Conservation (phyloP, 2,888 invertebrate species). For the Callyntrura sp. region DNA sequence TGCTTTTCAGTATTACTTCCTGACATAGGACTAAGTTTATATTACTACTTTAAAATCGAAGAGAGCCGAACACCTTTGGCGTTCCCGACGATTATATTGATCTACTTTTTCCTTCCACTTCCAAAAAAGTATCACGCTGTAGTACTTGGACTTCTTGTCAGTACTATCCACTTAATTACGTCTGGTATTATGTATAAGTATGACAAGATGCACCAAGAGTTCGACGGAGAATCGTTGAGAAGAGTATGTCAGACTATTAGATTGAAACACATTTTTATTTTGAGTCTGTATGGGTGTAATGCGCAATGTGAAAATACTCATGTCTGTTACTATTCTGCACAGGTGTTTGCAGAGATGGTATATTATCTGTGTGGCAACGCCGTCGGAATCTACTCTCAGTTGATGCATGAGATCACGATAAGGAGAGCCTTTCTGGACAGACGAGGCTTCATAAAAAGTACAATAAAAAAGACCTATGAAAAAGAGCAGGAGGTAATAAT, state of each 20-base stretch:
- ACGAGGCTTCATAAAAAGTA: conserved; percentile 94
- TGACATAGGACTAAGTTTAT: conserved; percentile 82
- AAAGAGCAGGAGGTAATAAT: conserved; percentile 93
- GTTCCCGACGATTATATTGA: conserved; percentile 89
- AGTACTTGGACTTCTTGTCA: conserved; percentile 90
- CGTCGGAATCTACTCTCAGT: conserved; percentile 94
- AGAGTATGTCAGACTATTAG: conserved; percentile 42
- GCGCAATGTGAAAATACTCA: neutral
- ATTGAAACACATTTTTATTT: neutral
- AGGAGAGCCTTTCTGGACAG: conserved; percentile 95
- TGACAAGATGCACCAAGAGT: conserved; percentile 84
- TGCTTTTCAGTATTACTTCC: conserved; percentile 79
- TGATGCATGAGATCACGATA: conserved; percentile 95
- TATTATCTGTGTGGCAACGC: conserved; percentile 91
- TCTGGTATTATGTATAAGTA: conserved; percentile 87
- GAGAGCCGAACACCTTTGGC: conserved; percentile 83
- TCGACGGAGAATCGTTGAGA: conserved; percentile 21
- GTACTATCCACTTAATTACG: conserved; percentile 89
- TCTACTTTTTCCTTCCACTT: conserved; percentile 94
- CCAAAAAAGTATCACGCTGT: conserved; percentile 90
- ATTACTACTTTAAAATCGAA: conserved; percentile 75
- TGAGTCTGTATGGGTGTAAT: neutral
- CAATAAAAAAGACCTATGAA: conserved; percentile 92
- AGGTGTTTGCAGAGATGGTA: conserved; percentile 90
- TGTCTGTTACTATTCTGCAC: conserved; percentile 79